phyloP scores from a whole-genome alignment of 2,888 invertebrate genomes.

The Dryobota labecula region DNA sequence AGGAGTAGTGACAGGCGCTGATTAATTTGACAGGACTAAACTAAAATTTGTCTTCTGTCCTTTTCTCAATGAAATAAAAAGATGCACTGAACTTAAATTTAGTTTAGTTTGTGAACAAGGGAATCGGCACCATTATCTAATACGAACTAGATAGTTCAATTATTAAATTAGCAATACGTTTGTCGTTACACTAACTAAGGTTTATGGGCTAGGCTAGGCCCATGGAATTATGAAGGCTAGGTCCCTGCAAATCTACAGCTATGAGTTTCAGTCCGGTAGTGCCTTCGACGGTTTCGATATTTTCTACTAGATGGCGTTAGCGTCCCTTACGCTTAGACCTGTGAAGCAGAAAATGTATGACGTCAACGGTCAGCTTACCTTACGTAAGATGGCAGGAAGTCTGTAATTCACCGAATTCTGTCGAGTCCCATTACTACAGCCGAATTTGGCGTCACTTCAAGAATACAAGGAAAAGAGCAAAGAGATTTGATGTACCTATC shows the following conservation, averaged over 20 bases:
- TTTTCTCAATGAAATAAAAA: too few relatives aligned
- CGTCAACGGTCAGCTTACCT: conserved; percentile 39
- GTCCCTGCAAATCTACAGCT: background rate
- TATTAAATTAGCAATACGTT: conserved; percentile 20
- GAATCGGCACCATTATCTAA: too few relatives aligned
- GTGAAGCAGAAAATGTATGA: conserved; percentile 34
- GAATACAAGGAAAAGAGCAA: conserved; percentile 37
- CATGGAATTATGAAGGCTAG: background rate
- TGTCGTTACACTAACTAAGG: background rate
- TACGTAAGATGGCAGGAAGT: conserved; percentile 54
- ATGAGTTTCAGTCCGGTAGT: too few relatives aligned
- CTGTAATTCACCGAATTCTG: conserved; percentile 50
- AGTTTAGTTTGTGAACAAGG: too few relatives aligned
- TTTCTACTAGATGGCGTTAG: conserved; percentile 44
- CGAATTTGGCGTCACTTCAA: conserved; percentile 62
- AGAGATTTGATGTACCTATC: conserved; percentile 32
- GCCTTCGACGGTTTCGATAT: background rate
- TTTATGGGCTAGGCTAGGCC: background rate
- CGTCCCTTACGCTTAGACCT: background rate
- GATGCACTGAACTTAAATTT: too few relatives aligned
- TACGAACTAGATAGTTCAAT: conserved; percentile 1
- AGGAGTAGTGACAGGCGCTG: too few relatives aligned
- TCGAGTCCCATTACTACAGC: conserved; percentile 30
- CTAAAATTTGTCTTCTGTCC: too few relatives aligned
- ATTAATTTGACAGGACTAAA: too few relatives aligned